phyloP scores from a whole-genome alignment of 1,140 invertebrate genomes.

The Odontomachus brunneus region DNA sequence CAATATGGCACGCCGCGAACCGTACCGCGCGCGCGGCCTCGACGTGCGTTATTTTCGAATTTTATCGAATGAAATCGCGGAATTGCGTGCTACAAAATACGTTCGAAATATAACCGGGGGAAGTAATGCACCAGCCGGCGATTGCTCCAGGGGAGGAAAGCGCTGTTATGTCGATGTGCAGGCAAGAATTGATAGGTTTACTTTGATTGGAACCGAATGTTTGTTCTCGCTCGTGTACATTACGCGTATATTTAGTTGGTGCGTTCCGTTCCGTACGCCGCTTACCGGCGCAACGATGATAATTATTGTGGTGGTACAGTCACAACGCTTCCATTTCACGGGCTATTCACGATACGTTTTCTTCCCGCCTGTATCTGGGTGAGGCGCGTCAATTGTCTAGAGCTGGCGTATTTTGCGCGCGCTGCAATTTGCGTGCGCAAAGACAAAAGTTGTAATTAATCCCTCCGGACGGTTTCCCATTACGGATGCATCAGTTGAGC shows the following conservation, averaged over 20 bases:
- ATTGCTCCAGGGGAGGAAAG: background rate
- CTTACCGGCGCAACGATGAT: background rate
- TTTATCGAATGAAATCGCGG: conserved; percentile 58
- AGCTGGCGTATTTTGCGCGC: background rate
- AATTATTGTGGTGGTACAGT: too few relatives aligned
- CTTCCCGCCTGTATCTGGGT: too few relatives aligned
- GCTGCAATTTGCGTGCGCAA: background rate
- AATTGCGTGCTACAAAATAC: conserved; percentile 51
- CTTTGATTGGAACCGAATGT: conserved; percentile 22
- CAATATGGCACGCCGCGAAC: conserved; percentile 71
- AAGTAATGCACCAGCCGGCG: conserved; percentile 40
- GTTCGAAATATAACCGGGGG: conserved; percentile 43
- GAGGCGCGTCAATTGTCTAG: too few relatives aligned
- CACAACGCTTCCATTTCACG: too few relatives aligned
- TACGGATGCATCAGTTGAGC: conserved; percentile 18
- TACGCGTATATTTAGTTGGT: background rate
- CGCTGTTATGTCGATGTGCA: conserved; percentile 1
- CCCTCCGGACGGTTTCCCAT: background rate
- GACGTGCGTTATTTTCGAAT: conserved; percentile 50
- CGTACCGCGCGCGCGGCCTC: conserved; percentile 14
- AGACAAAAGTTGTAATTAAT: conserved; percentile 36
- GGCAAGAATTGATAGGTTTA: conserved; percentile 49
- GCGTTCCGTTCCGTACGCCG: background rate
- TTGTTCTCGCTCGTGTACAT: background rate
- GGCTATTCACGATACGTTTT: too few relatives aligned